phyloP scores from a whole-genome alignment of 2,113 vertebrate species.

The Thamnophis sirtalis region DNA sequence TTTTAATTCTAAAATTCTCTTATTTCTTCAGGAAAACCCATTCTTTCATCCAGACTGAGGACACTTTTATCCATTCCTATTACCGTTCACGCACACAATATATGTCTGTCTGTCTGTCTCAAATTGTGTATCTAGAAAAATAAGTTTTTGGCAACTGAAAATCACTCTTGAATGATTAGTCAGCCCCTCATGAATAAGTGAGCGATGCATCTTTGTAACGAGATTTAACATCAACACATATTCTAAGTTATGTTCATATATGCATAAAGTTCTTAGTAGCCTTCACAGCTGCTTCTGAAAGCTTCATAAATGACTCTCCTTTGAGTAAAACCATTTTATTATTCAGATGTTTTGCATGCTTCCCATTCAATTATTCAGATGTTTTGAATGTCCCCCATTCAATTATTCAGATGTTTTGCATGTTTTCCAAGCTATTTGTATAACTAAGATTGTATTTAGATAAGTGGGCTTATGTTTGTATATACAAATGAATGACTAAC shows the following conservation, averaged over 20 bases:
- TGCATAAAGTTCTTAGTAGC: background rate
- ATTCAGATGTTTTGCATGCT: constrained; percentile 6
- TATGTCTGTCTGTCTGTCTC: background rate
- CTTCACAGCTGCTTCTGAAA: background rate
- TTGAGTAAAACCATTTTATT: background rate
- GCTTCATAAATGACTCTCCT: background rate
- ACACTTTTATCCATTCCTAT: background rate
- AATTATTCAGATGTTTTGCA: background rate
- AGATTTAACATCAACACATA: background rate
- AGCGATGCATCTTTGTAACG: background rate
- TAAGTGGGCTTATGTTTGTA: background rate
- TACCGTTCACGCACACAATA: background rate
- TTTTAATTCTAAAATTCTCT: background rate
- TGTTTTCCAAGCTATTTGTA: background rate
- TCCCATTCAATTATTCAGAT: background rate
- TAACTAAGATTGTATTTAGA: background rate
- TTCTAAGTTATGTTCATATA: background rate
- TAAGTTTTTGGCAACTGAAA: background rate
- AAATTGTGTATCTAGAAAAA: background rate
- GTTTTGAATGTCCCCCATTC: background rate
- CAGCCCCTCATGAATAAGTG: background rate
- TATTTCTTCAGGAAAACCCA: background rate
- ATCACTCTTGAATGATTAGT: background rate
- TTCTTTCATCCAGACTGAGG: background rate
- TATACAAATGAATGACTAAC: background rate